Conservation (phyloP, 2,888 invertebrate genomes). For the Byasa hedistus region DNA sequence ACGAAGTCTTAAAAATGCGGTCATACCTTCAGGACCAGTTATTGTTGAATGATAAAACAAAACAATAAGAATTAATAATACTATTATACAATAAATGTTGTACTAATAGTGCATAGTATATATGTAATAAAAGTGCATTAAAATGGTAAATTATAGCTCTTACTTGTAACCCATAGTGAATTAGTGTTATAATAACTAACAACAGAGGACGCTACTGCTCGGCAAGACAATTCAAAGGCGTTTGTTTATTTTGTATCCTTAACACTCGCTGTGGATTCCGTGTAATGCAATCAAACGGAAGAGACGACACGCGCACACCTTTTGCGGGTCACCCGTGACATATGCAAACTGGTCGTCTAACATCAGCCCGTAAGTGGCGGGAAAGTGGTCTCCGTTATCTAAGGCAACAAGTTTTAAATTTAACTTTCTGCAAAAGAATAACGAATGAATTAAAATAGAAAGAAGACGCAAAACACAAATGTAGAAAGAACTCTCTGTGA, state of each 20-base stretch:
- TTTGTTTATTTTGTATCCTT: slow-evolving; percentile 36
- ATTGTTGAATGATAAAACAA: too few relatives aligned
- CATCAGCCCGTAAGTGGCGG: slow-evolving; percentile 34
- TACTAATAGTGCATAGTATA: too few relatives aligned
- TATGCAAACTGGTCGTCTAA: slow-evolving; percentile 36
- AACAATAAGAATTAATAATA: too few relatives aligned
- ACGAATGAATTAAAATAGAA: background rate
- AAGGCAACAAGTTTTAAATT: slow-evolving; percentile 41
- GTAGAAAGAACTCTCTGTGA: background rate
- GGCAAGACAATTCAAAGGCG: slow-evolving; percentile 35
- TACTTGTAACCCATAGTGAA: slow-evolving; percentile 26
- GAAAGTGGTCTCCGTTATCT: slow-evolving; percentile 39
- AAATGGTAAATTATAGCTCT: slow-evolving; percentile 5
- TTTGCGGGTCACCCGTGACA: slow-evolving; percentile 26
- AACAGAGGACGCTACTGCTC: slow-evolving; percentile 7
- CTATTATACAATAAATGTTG: too few relatives aligned
- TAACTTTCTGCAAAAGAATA: slow-evolving; percentile 38
- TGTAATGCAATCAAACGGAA: slow-evolving; percentile 29
- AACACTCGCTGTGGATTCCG: slow-evolving; percentile 12
- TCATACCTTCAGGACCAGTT: too few relatives aligned
- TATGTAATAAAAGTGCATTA: background rate
- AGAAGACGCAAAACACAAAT: background rate
- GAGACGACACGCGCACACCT: slow-evolving; percentile 10
- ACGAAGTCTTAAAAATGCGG: too few relatives aligned
- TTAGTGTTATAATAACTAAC: slow-evolving; percentile 1